Evolutionary conservation across 2,888 invertebrate genomes (phyloP).

Genomic region (Acronicta alni): DNA sequence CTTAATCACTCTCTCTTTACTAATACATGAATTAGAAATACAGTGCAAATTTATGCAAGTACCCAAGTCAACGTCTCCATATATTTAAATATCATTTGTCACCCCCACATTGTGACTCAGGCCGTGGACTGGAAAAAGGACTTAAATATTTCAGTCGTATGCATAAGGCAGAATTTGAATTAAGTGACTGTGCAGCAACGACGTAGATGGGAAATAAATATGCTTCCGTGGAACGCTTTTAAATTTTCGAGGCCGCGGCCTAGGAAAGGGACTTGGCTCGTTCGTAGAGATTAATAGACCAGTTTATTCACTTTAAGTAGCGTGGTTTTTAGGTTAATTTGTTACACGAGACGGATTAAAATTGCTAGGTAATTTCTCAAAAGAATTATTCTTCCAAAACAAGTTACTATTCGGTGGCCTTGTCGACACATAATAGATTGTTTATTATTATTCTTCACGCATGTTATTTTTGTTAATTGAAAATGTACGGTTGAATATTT

Average conservation of each 20-base stretch:
- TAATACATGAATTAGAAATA: constrained; percentile 40
- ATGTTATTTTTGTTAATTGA: not conserved
- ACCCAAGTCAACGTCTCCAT: constrained; percentile 23
- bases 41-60: constrained; percentile 29
- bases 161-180: constrained; percentile 31
- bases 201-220: constrained; percentile 25
- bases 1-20: constrained; percentile 26
- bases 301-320: not conserved
- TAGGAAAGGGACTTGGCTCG: not conserved
- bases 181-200: constrained; percentile 23
- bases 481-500: not conserved
- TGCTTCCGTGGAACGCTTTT: constrained; percentile 12
- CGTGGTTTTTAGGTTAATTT: not conserved
- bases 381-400: not conserved
- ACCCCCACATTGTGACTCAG: constrained; percentile 6
- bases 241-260: constrained; percentile 1
- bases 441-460: not conserved
- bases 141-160: constrained; percentile 42
- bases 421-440: not conserved
- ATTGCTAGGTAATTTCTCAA: no score
- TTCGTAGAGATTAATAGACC: not conserved
- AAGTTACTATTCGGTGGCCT: not conserved
- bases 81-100: constrained; percentile 45
- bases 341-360: not conserved
- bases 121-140: constrained; percentile 31